A percentile compares a stretch with the other conserved stretches of the same genome.
Conservation (phyloP, 2,797 vertebrate species). For the Sebastes steindachneri region DNA sequence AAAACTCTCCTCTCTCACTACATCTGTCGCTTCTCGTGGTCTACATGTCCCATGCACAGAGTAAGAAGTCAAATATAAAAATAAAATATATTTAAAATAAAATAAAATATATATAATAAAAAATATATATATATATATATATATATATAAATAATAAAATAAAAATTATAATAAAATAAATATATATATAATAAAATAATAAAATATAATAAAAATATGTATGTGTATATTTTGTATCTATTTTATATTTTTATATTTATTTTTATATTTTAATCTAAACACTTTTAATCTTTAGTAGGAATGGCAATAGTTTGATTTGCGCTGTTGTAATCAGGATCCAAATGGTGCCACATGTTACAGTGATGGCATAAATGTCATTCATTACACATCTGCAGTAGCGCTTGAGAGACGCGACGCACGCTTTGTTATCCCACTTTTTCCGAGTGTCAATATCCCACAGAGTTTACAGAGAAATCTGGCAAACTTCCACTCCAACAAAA, state of each 20-base stretch:
- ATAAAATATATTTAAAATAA: too few species aligned
- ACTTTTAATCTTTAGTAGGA: not conserved
- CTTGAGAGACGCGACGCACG: slow-evolving; percentile 5
- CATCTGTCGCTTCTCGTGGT: slow-evolving; percentile 43
- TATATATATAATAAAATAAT: too few species aligned
- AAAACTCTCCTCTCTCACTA: slow-evolving; percentile 20
- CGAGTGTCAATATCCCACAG: slow-evolving; percentile 37
- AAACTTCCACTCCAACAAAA: slow-evolving; percentile 47
- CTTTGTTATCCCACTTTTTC: slow-evolving; percentile 27
- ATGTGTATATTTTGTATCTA: not conserved
- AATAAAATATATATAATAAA: too few species aligned
- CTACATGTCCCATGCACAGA: slow-evolving; percentile 21
- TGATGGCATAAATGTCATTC: slow-evolving; percentile 2
- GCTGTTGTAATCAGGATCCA: not conserved
- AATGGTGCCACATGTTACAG: slow-evolving; percentile 20
- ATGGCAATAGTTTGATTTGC: not conserved
- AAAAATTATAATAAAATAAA: too few species aligned
- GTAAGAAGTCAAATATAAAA: slow-evolving; percentile 7
- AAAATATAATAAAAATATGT: too few species aligned
- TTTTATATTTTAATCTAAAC: not conserved
- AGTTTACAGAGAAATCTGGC: slow-evolving; percentile 42
- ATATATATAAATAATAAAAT: too few species aligned
- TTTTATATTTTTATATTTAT: not conserved
- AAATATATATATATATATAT: too few species aligned
- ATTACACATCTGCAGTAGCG: slow-evolving; percentile 53